Percentiles rank a stretch among this genome's conserved stretches.
Evolutionary conservation across 1,140 invertebrate species (phyloP).

Genomic region (Cydia splendana): DNA sequence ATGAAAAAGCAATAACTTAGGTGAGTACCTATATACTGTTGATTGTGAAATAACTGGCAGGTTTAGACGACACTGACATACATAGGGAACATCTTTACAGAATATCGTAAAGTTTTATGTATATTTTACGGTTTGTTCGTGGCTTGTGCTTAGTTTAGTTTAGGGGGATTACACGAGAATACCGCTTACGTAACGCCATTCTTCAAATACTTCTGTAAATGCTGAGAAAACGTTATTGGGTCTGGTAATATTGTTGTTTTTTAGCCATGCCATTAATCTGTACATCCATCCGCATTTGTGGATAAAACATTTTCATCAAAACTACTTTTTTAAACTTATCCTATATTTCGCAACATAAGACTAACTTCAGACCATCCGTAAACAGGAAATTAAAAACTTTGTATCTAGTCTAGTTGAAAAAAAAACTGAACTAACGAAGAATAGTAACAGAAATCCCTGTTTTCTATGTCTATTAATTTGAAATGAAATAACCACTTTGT

Average conservation of each 20-base stretch:
- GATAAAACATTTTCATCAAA: no score
- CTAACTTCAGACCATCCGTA: no score
- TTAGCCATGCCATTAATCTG: no score
- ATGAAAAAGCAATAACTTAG: conserved; percentile 5
- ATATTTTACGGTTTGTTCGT: conserved; percentile 12
- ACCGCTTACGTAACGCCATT: no score
- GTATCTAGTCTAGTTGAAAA: not conserved
- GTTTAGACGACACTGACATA: conserved; percentile 12
- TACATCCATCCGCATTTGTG: no score
- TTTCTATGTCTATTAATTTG: not conserved
- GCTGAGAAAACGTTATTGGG: no score
- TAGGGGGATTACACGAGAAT: no score
- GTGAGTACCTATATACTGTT: not conserved
- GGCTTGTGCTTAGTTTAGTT: conserved; percentile 13
- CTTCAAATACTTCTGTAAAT: no score
- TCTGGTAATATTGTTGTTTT: no score
- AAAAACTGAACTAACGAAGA: not conserved
- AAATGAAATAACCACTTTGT: conserved; percentile 7
- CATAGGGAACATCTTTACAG: not conserved
- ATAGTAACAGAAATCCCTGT: not conserved
- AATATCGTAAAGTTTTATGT: conserved; percentile 12
- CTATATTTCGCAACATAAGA: no score
- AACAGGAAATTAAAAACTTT: no score
- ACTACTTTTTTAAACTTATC: no score
- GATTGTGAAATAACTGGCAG: not conserved